A percentile compares a stretch with the other conserved stretches of the same genome.
Conservation (phyloP, 2,113 vertebrate genomes). For the Ctenomys sociabilis region DNA sequence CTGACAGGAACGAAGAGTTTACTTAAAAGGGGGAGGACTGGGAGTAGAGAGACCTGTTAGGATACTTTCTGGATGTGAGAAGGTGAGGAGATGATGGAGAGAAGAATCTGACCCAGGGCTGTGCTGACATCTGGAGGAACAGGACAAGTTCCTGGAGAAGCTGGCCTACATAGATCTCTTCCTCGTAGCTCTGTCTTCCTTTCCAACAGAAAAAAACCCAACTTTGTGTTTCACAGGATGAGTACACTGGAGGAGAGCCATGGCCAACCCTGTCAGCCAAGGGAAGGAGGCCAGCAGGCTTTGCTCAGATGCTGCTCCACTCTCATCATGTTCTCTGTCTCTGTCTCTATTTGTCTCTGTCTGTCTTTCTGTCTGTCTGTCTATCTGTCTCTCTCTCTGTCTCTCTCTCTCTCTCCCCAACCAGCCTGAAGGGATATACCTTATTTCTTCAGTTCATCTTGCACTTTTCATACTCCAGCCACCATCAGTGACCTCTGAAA, state of each 20-base stretch:
- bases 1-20: neutral
- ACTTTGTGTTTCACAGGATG: neutral
- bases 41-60: neutral
- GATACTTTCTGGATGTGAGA: neutral
- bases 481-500: neutral
- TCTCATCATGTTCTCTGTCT: too few relatives aligned
- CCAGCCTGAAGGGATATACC: neutral
- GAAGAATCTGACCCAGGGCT: neutral
- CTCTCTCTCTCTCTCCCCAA: neutral
- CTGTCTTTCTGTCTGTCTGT: too few relatives aligned
- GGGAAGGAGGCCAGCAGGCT: neutral
- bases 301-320: neutral
- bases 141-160: neutral
- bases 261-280: neutral
- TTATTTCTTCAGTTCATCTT: neutral
- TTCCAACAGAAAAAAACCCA: neutral
- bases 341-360: too few relatives aligned
- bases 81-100: neutral
- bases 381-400: neutral
- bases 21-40: neutral
- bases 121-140: neutral
- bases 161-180: neutral
- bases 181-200: neutral
- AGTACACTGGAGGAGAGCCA: neutral
- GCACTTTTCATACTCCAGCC: neutral